Base-by-base conservation (phyloP, 1,140 invertebrate genomes). In the Solenopsis fugax region DNA sequence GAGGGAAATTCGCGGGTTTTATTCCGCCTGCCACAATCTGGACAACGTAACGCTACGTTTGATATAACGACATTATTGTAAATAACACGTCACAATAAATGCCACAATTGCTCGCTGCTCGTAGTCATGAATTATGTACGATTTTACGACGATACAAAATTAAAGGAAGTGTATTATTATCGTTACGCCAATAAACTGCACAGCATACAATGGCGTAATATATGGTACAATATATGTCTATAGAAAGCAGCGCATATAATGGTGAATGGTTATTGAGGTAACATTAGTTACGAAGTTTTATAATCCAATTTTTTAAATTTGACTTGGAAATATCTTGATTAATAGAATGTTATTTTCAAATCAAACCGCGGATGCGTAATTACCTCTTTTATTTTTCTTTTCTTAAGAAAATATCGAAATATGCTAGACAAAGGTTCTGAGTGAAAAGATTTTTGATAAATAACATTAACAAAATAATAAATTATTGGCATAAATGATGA, bases 41-140 rank as follows among this genome's bases (percentile, higher is more conserved):
- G 24, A 64, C 16, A 34, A 69, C 65, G 10, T 45, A 65, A 80
- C 67, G 67, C 54, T 58, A 34, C 52, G 18, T 21, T 82, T 41
- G 52, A 67, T 18, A 12, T 37, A 81, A 81, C 62, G 18, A 10
- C 24, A 50, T 58, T 45, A 54, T 4, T 48, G 80, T 37, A 73
- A 73, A 82, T 82, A 73, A 82, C 54, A 48, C 24, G 67, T 82
- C 78, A 24, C 34, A 60, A 82, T 82, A 56, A 82, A 71, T 72
- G 54, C 21, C 52, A 71, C 64, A 72, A 45, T 82, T 82, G 37
- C 21, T 56, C 7, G 16, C 29, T 34, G 21, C 37, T 54, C 21
- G 12, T 37, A 56, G 52, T 6, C 41, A 60, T 82, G 50, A 82
- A 71, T 71, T 72, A 58, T 5, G 1, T 21, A 29, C n/a, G 48